Conservation (phyloP, 2,888 invertebrate species). For the Tenthredo notha region DNA sequence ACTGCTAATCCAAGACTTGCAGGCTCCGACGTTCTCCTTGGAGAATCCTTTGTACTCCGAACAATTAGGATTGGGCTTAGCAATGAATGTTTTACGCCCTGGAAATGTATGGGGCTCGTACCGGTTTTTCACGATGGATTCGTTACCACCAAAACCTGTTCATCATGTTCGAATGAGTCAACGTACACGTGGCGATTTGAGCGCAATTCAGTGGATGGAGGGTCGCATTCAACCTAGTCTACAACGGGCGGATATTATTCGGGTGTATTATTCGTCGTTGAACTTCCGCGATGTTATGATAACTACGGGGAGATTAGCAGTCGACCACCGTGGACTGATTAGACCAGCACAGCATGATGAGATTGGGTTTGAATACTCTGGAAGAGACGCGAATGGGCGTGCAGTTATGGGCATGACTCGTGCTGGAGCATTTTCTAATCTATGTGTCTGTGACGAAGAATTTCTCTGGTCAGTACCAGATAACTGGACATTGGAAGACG, state of each 20-base stretch:
- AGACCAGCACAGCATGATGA: slow-evolving; percentile 82
- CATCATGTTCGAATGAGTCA: slow-evolving; percentile 90
- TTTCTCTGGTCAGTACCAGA: slow-evolving; percentile 86
- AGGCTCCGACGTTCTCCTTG: slow-evolving; percentile 84
- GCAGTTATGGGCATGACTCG: slow-evolving; percentile 85
- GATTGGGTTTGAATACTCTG: slow-evolving; percentile 82
- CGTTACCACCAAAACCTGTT: slow-evolving; percentile 77
- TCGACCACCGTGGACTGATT: slow-evolving; percentile 81
- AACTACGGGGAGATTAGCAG: slow-evolving; percentile 92
- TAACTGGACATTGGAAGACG: slow-evolving; percentile 87
- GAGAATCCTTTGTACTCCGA: slow-evolving; percentile 83
- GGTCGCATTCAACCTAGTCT: slow-evolving; percentile 82
- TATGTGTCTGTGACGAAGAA: slow-evolving; percentile 81
- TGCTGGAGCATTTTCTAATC: slow-evolving; percentile 82
- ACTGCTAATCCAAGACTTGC: slow-evolving; percentile 81
- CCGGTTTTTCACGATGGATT: slow-evolving; percentile 87
- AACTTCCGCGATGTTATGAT: slow-evolving; percentile 98
- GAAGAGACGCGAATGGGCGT: slow-evolving; percentile 86
- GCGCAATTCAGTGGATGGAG: slow-evolving; percentile 85
- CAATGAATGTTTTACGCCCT: slow-evolving; percentile 84
- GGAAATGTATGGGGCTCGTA: slow-evolving; percentile 88
- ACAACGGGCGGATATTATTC: slow-evolving; percentile 81
- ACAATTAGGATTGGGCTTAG: slow-evolving; percentile 87
- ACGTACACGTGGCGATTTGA: slow-evolving; percentile 89
- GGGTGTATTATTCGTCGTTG: slow-evolving; percentile 90